These are phyloP conservation scores for Cryptoblepharus egeriae DNA, from an alignment of 2,797 vertebrate species.

Conservation along the genomic window DNA sequence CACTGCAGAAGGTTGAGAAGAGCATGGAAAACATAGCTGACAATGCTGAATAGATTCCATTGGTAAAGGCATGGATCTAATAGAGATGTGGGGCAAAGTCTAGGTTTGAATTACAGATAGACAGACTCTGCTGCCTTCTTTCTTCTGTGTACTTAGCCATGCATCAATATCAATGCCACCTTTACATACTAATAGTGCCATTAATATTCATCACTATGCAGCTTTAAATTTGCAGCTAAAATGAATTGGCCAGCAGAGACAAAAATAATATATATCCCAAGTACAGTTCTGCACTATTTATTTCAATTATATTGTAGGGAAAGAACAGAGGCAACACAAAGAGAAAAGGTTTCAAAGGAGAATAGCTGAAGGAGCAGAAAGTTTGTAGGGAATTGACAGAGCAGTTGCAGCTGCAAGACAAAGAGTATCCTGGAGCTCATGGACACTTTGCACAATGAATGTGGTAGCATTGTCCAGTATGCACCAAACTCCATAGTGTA, in stretches of 20 bases:
- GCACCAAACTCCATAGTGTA: background rate
- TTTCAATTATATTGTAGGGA: slow-evolving; percentile 63
- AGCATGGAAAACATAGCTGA: background rate
- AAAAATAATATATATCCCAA: slow-evolving; percentile 1
- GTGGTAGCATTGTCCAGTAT: background rate
- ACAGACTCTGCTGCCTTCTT: slow-evolving; percentile 37
- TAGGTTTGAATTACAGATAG: slow-evolving; percentile 27
- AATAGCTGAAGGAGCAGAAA: slow-evolving; percentile 29
- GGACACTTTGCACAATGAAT: background rate
- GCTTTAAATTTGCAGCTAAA: slow-evolving; percentile 66
- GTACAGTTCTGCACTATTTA: slow-evolving; percentile 58
- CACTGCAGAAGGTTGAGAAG: background rate
- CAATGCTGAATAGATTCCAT: slow-evolving; percentile 30
- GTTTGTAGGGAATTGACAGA: slow-evolving; percentile 45
- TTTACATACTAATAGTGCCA: slow-evolving; percentile 59
- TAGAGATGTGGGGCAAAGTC: background rate
- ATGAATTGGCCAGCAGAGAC: slow-evolving; percentile 62
- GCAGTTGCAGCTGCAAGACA: slow-evolving; percentile 11
- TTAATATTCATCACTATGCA: slow-evolving; percentile 65
- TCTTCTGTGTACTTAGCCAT: slow-evolving; percentile 40
- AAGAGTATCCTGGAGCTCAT: background rate
- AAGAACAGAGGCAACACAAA: slow-evolving; percentile 29
- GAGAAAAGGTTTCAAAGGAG: slow-evolving; percentile 42
- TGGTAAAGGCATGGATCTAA: slow-evolving; percentile 8
- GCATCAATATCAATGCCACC: slow-evolving; percentile 57